Evolutionary conservation across 2,797 vertebrate genomes (phyloP), one percentile per base, ranked within the genome.

Genomic region (Semotilus atromaculatus): DNA sequence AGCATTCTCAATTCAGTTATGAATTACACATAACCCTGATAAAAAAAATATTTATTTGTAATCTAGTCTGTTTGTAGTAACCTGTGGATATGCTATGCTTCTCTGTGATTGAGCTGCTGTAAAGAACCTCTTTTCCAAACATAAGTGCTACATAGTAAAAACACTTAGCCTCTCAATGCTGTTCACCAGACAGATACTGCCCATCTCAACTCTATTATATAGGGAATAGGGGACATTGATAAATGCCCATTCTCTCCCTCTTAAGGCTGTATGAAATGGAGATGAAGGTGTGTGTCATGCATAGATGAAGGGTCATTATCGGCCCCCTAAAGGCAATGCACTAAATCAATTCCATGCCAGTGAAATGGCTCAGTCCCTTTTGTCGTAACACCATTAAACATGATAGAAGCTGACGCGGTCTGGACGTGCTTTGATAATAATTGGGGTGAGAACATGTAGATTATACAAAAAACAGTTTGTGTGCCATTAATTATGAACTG

Each of bases 271-370:
- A 92, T 94, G 93, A 94, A 94, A 94, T 93, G 91, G 92, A 94
- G 94, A 94, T 85, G 89, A 93, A 94, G 92, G 83, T 91, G 90
- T 90, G 90, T 93, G 92, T 92, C 91, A 89, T 82, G 84, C 85
- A 60, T 91, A 87, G 53, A 93, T 89, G 92, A 93, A 91, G 90
- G 93, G 92, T 93, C 92, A 92, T 95, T 95, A 94, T 92, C 85
- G 90, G 84, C 87, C 92, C 89, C 91, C 93, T 92, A 93, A 93
- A 94, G 92, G 88, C 91, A 88, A 90, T 87, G 90, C 89, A 93
- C 93, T 94, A 94, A 93, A 93, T 94, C 93, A 93, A 88, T 93
- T 93, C 94, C 91, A 93, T 90, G 93, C 92, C 77, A 66, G 78
- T 48, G 77, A 58, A 87, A 75, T 55, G 76, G 75, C 48, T 76